phyloP scores from a whole-genome alignment of 2,797 vertebrate species.

The Sarcophilus harrisii region DNA sequence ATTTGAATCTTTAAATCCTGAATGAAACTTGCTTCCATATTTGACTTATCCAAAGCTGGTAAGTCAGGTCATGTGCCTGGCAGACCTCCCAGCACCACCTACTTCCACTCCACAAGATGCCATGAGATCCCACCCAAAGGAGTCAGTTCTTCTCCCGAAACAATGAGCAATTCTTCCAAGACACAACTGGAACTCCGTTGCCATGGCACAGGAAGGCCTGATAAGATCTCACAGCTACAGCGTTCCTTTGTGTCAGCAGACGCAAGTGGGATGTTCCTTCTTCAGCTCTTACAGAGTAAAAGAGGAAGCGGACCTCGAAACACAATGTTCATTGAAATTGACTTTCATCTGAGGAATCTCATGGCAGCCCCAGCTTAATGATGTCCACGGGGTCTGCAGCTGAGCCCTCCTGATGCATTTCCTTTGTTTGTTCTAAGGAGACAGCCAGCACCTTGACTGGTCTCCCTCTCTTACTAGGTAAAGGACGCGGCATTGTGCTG shows the following conservation, averaged over 20 bases:
- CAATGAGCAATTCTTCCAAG: slow-evolving; percentile 89
- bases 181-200: slow-evolving; percentile 87
- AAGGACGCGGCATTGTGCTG: slow-evolving; percentile 82
- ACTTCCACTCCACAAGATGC: slow-evolving; percentile 85
- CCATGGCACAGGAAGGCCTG: slow-evolving; percentile 85
- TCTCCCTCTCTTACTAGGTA: slow-evolving; percentile 74
- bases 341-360: slow-evolving; percentile 85
- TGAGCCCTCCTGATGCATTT: slow-evolving; percentile 85
- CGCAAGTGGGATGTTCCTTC: slow-evolving; percentile 89
- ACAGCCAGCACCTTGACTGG: slow-evolving; percentile 84
- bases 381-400: slow-evolving; percentile 84
- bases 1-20: slow-evolving; percentile 51
- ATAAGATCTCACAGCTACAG: slow-evolving; percentile 87
- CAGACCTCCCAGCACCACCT: slow-evolving; percentile 84
- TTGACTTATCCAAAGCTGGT: slow-evolving; percentile 62
- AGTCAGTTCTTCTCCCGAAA: slow-evolving; percentile 84
- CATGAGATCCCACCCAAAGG: slow-evolving; percentile 87
- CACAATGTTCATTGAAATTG: slow-evolving; percentile 89
- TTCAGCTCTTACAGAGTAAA: slow-evolving; percentile 82
- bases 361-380: slow-evolving; percentile 59
- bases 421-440: slow-evolving; percentile 87
- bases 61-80: slow-evolving; percentile 80
- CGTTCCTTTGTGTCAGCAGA: slow-evolving; percentile 87
- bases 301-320: slow-evolving; percentile 88
- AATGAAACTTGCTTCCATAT: slow-evolving; percentile 5